These are phyloP conservation scores for Mormyrops attenuatus DNA, from an alignment of 2,797 vertebrate species.

Conservation along the genomic window DNA sequence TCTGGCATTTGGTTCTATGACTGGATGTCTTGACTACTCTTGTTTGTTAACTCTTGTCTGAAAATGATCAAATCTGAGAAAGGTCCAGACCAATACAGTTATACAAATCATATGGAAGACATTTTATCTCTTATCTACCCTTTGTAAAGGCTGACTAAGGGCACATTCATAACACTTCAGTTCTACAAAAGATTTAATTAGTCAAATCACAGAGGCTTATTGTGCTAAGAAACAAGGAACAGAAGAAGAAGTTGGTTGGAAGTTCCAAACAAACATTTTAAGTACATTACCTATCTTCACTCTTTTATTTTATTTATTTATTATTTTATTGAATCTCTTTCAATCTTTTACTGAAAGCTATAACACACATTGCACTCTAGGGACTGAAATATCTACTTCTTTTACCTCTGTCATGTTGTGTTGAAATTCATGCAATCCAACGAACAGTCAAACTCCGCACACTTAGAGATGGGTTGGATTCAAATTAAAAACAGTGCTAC, in stretches of 20 bases:
- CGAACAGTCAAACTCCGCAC: neutral
- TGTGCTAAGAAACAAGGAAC: neutral
- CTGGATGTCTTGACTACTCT: neutral
- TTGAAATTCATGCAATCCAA: neutral
- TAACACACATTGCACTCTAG: neutral
- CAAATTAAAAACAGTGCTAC: neutral
- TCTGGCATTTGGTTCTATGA: neutral
- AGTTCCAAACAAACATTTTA: neutral
- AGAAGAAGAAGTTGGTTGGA: neutral
- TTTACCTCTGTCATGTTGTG: too few species aligned
- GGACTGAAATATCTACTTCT: too few species aligned
- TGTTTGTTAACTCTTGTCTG: neutral
- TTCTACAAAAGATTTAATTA: neutral
- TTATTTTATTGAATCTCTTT: neutral
- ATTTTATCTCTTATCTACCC: neutral
- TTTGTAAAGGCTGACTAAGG: too few species aligned
- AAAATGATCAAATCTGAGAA: neutral
- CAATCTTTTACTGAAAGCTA: neutral
- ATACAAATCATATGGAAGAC: neutral
- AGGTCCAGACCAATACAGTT: neutral
- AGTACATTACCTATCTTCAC: neutral
- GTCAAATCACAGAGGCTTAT: neutral
- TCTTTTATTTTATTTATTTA: neutral
- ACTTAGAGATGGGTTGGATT: neutral
- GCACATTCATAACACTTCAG: neutral